Evolutionary conservation across 2,113 vertebrate genomes (phyloP).

Genomic region (Mandrillus leucophaeus): DNA sequence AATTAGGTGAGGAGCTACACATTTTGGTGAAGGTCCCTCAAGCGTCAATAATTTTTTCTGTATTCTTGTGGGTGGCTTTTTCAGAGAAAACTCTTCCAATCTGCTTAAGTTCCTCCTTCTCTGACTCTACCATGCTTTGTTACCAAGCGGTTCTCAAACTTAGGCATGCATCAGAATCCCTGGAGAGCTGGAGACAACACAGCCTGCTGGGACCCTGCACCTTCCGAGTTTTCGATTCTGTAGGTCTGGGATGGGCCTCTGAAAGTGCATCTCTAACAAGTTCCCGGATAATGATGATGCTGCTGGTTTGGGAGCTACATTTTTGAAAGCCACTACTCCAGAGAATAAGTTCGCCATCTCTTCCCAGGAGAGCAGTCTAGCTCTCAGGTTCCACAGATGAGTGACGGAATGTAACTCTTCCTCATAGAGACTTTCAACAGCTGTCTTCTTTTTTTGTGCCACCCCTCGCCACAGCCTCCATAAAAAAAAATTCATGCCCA

Average conservation of each 20-base stretch:
- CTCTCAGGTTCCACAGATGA: neutral
- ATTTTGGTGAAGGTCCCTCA: neutral
- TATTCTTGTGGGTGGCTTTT: neutral
- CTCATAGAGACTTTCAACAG: neutral
- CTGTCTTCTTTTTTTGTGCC: neutral
- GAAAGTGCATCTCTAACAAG: neutral
- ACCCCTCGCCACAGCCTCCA: neutral
- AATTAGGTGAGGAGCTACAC: neutral
- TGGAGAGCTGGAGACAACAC: neutral
- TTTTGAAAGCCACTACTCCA: neutral
- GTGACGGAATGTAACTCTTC: neutral
- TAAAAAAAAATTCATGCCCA: neutral
- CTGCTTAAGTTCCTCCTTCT: neutral
- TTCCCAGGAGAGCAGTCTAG: neutral
- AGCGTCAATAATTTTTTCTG: neutral
- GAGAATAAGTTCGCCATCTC: neutral
- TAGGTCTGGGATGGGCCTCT: neutral
- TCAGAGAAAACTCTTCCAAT: neutral
- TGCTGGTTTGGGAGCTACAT: neutral
- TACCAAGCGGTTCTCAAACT: neutral
- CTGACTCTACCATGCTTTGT: neutral
- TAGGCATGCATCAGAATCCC: accelerated
- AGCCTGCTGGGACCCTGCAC: too few species aligned
- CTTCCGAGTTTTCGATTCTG: neutral
- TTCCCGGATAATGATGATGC: neutral